Percentiles rank a stretch among this genome's conserved stretches.
phyloP scores from a whole-genome alignment of 2,888 invertebrate species.

The Thymelicus acteon region DNA sequence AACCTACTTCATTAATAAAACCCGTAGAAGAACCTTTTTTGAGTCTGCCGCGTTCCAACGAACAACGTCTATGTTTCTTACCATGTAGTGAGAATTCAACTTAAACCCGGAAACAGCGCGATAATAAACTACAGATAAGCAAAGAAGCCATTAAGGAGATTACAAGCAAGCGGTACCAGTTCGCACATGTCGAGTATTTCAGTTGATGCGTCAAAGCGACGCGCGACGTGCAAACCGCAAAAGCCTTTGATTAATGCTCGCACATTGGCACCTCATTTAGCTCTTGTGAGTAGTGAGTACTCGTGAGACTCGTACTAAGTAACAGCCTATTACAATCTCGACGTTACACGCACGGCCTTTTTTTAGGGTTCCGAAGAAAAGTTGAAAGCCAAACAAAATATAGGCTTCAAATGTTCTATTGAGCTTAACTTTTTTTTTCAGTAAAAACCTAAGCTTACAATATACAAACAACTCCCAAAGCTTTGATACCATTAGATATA shows the following conservation, averaged over 20 bases:
- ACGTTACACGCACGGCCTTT: background rate
- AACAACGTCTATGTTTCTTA: background rate
- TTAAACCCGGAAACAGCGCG: conserved; percentile 5
- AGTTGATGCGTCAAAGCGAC: conserved; percentile 24
- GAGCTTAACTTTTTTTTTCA: too few relatives aligned
- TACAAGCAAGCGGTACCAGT: conserved; percentile 1
- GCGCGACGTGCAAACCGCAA: conserved; percentile 22
- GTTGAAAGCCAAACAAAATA: too few relatives aligned
- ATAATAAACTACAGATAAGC: conserved; percentile 12
- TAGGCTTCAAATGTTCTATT: too few relatives aligned
- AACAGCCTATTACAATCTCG: conserved; percentile 22
- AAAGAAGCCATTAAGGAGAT: conserved; percentile 21
- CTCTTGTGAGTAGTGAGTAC: conserved; percentile 4
- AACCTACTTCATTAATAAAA: too few relatives aligned
- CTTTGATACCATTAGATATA: background rate
- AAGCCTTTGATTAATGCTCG: conserved; percentile 33
- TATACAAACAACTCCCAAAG: background rate
- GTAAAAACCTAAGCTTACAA: too few relatives aligned
- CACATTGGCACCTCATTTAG: conserved; percentile 33
- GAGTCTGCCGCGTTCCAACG: too few relatives aligned
- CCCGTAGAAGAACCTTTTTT: too few relatives aligned
- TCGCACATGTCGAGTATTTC: conserved; percentile 9
- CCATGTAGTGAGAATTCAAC: background rate
- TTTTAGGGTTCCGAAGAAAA: too few relatives aligned
- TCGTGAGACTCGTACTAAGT: conserved; percentile 1